phyloP scores from a whole-genome alignment of 2,888 invertebrate genomes.

The Hydrotaea cyrtoneurina region DNA sequence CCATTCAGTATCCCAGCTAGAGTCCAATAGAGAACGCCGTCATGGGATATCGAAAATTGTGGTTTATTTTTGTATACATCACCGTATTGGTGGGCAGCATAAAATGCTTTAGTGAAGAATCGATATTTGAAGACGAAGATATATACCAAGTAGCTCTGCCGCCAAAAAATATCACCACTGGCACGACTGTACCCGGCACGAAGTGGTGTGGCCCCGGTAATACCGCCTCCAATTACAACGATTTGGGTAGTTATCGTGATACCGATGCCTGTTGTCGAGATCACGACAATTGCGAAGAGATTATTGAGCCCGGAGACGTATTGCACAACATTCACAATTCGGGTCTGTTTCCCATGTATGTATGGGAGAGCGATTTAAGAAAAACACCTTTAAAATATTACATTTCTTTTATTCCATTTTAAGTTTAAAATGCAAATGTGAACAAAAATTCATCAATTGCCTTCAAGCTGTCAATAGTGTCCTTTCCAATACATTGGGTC shows the following conservation, averaged over 20 bases:
- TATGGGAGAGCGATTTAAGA: neutral
- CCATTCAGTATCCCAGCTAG: neutral
- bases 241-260: slow-evolving; percentile 90
- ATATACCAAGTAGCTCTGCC: slow-evolving; percentile 78
- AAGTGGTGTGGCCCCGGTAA: slow-evolving; percentile 96
- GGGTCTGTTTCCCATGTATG: slow-evolving; percentile 79
- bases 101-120: slow-evolving; percentile 74
- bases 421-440: slow-evolving; percentile 79
- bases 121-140: slow-evolving; percentile 80
- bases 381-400: neutral
- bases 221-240: slow-evolving; percentile 88
- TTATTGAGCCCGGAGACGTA: slow-evolving; percentile 74
- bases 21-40: neutral
- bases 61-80: neutral
- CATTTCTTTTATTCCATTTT: slow-evolving; percentile 23
- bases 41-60: neutral
- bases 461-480: slow-evolving; percentile 75
- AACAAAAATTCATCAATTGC: slow-evolving; percentile 79
- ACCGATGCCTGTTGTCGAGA: slow-evolving; percentile 93
- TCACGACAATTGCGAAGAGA: slow-evolving; percentile 85
- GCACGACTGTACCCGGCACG: slow-evolving; percentile 85
- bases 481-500: slow-evolving; percentile 76
- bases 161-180: slow-evolving; percentile 69
- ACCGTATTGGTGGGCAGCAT: neutral
- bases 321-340: slow-evolving; percentile 76